phyloP scores from a whole-genome alignment of 2,888 invertebrate species.

The Falcaria lacertinaria region DNA sequence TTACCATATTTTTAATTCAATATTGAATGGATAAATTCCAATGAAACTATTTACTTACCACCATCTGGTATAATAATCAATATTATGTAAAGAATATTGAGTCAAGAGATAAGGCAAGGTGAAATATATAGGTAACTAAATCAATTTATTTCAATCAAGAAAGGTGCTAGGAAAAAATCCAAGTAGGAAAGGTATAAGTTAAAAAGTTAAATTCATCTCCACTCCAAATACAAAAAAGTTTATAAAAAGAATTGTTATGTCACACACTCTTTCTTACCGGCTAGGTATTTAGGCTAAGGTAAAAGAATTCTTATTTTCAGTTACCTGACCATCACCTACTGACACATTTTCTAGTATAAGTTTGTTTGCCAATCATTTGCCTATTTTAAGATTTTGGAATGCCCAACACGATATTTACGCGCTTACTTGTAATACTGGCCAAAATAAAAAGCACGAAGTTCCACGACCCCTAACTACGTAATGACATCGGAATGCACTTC shows the following conservation, averaged over 20 bases:
- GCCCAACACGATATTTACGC: slow-evolving; percentile 24
- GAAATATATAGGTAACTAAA: no score
- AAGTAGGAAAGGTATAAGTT: no score
- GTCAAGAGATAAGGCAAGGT: no score
- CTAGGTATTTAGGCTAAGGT: slow-evolving; percentile 62
- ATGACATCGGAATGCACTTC: slow-evolving; percentile 71
- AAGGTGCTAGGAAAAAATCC: no score
- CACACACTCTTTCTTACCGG: slow-evolving; percentile 19
- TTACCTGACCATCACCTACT: slow-evolving; percentile 73
- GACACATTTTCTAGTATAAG: slow-evolving; percentile 55
- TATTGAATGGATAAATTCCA: background rate
- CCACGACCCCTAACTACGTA: slow-evolving; percentile 56
- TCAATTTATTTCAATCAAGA: no score
- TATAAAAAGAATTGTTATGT: slow-evolving; percentile 23
- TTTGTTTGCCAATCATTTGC: slow-evolving; percentile 47
- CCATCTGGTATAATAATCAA: background rate
- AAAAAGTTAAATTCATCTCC: no score
- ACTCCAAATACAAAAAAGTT: no score
- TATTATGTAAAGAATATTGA: no score
- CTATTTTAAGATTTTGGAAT: slow-evolving; percentile 58
- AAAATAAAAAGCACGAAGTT: slow-evolving; percentile 40
- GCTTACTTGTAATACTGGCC: slow-evolving; percentile 32
- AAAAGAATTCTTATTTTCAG: slow-evolving; percentile 53
- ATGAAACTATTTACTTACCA: background rate
- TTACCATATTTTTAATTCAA: no score